phyloP scores from a whole-genome alignment of 1,140 invertebrate genomes.

The Halesus radiatus region DNA sequence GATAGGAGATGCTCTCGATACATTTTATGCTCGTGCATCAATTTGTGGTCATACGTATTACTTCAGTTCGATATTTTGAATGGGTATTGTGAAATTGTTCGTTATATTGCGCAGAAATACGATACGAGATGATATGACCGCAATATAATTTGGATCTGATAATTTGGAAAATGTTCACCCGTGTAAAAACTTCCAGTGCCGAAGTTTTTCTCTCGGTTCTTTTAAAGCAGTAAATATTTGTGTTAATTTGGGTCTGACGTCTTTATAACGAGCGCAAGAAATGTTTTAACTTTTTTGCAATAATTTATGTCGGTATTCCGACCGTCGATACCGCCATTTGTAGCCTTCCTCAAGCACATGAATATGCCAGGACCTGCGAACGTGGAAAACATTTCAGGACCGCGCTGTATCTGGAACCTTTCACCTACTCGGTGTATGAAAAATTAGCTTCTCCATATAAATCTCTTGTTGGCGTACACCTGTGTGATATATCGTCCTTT shows the following conservation, averaged over 20 bases:
- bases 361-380: neutral
- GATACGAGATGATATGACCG: no score
- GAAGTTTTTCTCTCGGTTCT: neutral
- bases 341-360: neutral
- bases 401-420: neutral
- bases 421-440: conserved; percentile 38
- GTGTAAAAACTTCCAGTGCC: no score
- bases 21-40: no score
- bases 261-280: neutral
- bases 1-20: no score
- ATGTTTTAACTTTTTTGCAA: no score
- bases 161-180: no score
- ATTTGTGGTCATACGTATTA: no score
- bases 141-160: no score
- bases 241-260: conserved; percentile 15
- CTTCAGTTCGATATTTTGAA: no score
- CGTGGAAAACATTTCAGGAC: conserved; percentile 19
- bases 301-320: neutral
- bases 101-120: no score
- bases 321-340: conserved; percentile 15
- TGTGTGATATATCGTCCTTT: conserved; percentile 34
- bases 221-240: neutral
- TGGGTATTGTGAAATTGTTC: no score
- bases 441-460: conserved; percentile 52
- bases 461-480: conserved; percentile 49